phyloP scores from a whole-genome alignment of 2,888 invertebrate genomes.

The Ceraclea dissimilis region DNA sequence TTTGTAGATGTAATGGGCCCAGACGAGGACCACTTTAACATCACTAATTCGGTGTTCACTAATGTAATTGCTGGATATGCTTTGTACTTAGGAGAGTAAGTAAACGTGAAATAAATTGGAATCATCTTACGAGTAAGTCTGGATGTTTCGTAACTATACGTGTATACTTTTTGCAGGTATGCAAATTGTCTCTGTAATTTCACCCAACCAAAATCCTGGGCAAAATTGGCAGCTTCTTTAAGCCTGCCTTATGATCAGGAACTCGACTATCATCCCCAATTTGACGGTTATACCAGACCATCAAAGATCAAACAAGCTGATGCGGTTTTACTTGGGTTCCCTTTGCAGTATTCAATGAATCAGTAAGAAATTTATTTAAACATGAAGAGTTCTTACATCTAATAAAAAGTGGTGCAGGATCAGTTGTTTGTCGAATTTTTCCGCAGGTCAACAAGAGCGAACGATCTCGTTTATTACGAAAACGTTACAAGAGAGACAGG shows the following conservation, averaged over 20 bases:
- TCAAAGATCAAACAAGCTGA: slow-evolving; percentile 53
- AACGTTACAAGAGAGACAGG: slow-evolving; percentile 46
- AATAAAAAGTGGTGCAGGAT: too few species aligned
- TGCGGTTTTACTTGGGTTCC: slow-evolving; percentile 50
- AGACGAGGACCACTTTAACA: slow-evolving; percentile 52
- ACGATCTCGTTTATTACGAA: slow-evolving; percentile 51
- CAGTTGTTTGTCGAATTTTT: too few species aligned
- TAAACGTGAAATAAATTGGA: slow-evolving; percentile 15
- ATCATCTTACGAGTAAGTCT: neutral
- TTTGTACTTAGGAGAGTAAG: slow-evolving; percentile 50
- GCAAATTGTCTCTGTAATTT: slow-evolving; percentile 42
- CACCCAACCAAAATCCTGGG: slow-evolving; percentile 41
- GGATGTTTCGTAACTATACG: neutral
- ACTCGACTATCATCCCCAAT: slow-evolving; percentile 53
- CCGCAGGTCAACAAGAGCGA: slow-evolving; percentile 40
- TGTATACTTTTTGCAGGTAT: slow-evolving; percentile 32
- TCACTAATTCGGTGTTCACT: slow-evolving; percentile 52
- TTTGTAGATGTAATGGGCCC: slow-evolving; percentile 54
- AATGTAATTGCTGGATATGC: slow-evolving; percentile 52
- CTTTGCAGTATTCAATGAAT: slow-evolving; percentile 48
- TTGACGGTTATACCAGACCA: slow-evolving; percentile 41
- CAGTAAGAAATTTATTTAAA: slow-evolving; percentile 31
- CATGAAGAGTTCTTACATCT: too few species aligned
- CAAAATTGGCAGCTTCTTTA: slow-evolving; percentile 46
- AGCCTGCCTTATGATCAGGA: slow-evolving; percentile 42